Conservation (phyloP, 2,113 vertebrate species). For the Megaceryle torquata region DNA sequence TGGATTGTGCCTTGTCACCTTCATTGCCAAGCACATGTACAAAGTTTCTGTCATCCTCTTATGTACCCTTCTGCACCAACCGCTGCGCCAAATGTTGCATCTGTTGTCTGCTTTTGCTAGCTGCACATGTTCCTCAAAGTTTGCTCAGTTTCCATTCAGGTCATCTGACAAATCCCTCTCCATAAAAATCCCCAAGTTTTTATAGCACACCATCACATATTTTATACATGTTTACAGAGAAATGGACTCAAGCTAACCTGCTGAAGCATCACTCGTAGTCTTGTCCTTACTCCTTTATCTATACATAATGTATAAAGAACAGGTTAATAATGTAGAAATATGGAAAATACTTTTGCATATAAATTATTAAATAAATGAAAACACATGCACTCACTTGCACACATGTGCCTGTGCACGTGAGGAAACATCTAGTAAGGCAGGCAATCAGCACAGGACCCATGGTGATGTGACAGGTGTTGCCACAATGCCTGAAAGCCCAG, state of each 20-base stretch:
- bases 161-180: not conserved
- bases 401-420: fast-evolving
- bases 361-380: not conserved
- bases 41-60: not conserved
- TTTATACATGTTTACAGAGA: not conserved
- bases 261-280: not conserved
- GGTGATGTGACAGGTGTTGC: not conserved
- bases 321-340: not conserved
- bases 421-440: not conserved
- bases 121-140: not conserved
- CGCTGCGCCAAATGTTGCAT: not conserved
- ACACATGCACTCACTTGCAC: not conserved
- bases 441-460: not conserved
- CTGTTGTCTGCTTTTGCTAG: not conserved
- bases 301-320: not conserved
- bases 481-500: not conserved
- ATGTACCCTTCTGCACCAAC: not conserved
- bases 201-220: not conserved
- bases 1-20: not conserved
- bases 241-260: not conserved
- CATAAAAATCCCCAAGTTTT: not conserved
- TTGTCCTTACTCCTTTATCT: not conserved
- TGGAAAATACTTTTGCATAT: not conserved
- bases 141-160: not conserved
- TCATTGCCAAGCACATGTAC: fast-evolving